Evolutionary conservation across 1,140 invertebrate species (phyloP).

Genomic region (Camponotus vicinus): DNA sequence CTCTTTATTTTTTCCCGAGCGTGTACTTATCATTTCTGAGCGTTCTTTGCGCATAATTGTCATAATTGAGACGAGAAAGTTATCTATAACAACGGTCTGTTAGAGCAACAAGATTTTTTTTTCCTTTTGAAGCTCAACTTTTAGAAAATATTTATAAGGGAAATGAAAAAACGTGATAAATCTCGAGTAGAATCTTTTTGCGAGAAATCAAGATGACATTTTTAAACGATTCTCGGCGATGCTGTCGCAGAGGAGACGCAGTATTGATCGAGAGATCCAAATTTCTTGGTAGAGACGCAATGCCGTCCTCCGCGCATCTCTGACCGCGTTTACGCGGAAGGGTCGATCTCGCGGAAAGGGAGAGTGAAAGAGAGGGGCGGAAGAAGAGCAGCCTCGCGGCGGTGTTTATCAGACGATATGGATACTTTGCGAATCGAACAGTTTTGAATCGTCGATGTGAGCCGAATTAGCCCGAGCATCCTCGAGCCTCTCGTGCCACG

Average conservation of each 20-base stretch:
- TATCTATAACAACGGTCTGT: background rate
- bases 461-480: conserved; percentile 72
- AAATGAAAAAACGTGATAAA: background rate
- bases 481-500: conserved; percentile 44
- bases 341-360: conserved; percentile 42
- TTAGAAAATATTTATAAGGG: conserved; percentile 20
- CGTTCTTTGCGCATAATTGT: conserved; percentile 39
- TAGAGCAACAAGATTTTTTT: background rate
- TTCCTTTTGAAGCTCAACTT: background rate
- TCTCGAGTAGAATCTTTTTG: background rate
- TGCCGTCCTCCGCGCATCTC: conserved; percentile 26
- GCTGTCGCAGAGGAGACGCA: background rate
- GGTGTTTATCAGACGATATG: conserved; percentile 49
- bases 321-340: conserved; percentile 27
- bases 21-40: background rate
- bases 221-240: background rate
- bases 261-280: conserved; percentile 54
- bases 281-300: conserved; percentile 35
- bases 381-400: background rate
- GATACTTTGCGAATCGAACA: conserved; percentile 71
- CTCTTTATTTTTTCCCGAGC: conserved; percentile 10
- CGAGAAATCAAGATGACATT: background rate
- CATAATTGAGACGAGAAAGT: background rate
- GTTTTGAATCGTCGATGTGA: conserved; percentile 71
- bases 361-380: conserved; percentile 45